A percentile compares a stretch with the other conserved stretches of the same genome.
These are phyloP conservation scores for Meleagris gallopavo DNA, from an alignment of 2,113 vertebrate genomes.

Conservation along the genomic window DNA sequence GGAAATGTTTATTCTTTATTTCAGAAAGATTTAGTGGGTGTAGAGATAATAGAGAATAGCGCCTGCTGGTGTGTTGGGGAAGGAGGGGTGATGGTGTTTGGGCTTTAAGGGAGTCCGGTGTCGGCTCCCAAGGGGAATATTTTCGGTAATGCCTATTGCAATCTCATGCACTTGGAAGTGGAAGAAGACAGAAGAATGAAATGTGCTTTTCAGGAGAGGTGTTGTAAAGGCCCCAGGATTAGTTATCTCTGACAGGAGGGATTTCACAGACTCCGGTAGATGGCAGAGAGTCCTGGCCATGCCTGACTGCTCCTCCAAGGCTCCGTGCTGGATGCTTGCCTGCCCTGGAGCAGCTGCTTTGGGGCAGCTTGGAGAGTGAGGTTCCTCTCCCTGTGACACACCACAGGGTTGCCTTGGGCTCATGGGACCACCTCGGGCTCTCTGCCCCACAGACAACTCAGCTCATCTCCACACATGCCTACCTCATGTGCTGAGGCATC, in stretches of 20 bases:
- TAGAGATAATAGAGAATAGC: conserved; percentile 67
- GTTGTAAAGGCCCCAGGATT: conserved; percentile 46
- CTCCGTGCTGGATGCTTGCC: neutral
- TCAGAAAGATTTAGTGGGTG: conserved; percentile 74
- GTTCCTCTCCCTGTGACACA: neutral
- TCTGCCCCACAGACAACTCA: neutral
- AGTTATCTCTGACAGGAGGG: conserved; percentile 51
- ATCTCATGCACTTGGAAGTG: conserved; percentile 46
- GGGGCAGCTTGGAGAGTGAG: neutral
- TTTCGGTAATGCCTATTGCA: conserved; percentile 64
- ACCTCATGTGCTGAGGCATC: neutral
- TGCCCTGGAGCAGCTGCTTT: neutral
- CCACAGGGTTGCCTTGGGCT: neutral
- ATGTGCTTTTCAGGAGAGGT: conserved; percentile 44
- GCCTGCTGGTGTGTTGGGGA: conserved; percentile 49
- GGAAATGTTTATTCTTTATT: conserved; percentile 75
- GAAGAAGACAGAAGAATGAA: conserved; percentile 48
- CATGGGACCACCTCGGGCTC: neutral
- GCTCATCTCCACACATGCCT: accelerated
- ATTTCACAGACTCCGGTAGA: conserved; percentile 35
- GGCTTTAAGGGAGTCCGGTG: conserved; percentile 62
- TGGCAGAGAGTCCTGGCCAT: neutral
- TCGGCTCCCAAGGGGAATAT: conserved; percentile 45
- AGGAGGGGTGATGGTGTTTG: conserved; percentile 52
- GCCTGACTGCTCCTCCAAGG: neutral